Percentiles rank a stretch among this genome's conserved stretches.
Evolutionary conservation across 2,113 vertebrate genomes (phyloP).

Genomic region (Prionailurus viverrinus): DNA sequence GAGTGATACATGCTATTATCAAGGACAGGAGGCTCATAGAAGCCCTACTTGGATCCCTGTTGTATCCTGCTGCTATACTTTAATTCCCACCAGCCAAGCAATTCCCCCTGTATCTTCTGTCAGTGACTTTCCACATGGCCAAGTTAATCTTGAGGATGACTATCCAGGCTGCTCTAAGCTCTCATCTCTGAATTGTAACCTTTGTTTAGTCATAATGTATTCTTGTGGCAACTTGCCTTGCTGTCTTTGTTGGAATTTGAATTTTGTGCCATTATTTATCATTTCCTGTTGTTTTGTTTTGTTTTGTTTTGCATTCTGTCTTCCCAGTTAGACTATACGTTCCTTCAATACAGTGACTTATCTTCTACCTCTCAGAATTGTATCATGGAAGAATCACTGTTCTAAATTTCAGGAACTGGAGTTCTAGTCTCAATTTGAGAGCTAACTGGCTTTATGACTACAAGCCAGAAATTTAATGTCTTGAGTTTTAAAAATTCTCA

Average conservation of each 20-base stretch:
- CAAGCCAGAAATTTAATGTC: not conserved
- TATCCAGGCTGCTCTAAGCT: not conserved
- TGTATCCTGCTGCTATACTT: not conserved
- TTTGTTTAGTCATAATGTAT: not conserved
- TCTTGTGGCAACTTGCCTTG: not conserved
- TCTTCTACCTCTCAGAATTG: not conserved
- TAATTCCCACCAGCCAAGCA: not conserved
- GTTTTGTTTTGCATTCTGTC: not conserved
- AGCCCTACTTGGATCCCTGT: not conserved
- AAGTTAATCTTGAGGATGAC: not conserved
- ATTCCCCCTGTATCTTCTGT: not conserved
- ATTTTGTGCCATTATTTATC: not conserved
- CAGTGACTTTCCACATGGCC: not conserved
- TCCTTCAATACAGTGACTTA: not conserved
- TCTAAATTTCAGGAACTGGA: not conserved
- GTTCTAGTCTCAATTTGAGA: not conserved
- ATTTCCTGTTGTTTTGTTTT: not conserved
- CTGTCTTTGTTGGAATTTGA: slow-evolving; percentile 46
- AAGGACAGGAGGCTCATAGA: not conserved
- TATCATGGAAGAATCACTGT: not conserved
- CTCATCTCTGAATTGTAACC: not conserved
- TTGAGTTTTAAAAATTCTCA: not conserved
- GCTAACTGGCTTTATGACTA: not conserved
- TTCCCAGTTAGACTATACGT: not conserved
- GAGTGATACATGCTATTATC: not conserved